Evolutionary conservation across 2,797 vertebrate species (phyloP).

Genomic region (Buphagus erythrorhynchus): DNA sequence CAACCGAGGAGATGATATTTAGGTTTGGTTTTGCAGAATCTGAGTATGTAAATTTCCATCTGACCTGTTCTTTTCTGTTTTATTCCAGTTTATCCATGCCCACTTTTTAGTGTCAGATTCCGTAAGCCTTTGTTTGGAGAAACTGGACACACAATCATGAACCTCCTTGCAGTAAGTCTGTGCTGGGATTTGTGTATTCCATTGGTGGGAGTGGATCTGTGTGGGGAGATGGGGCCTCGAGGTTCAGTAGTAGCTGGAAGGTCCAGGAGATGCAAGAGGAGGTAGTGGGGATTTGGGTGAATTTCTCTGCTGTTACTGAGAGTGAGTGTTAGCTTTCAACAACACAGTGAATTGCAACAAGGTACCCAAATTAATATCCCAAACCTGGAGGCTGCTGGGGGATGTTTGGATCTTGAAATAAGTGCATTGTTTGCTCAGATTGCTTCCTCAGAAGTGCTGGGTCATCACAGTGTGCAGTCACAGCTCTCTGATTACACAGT

Average conservation of each 20-base stretch:
- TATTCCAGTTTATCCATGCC: constrained; percentile 94
- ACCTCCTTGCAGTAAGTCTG: constrained; percentile 93
- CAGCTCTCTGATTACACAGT: neutral
- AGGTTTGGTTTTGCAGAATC: neutral
- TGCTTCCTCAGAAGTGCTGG: neutral
- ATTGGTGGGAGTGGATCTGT: neutral
- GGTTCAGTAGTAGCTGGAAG: neutral
- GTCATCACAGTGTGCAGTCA: neutral
- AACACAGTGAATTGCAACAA: neutral
- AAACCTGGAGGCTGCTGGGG: neutral
- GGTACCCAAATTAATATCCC: neutral
- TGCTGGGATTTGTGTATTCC: neutral
- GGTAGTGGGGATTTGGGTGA: neutral
- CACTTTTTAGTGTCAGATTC: constrained; percentile 96
- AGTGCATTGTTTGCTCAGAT: neutral
- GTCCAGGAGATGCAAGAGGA: neutral
- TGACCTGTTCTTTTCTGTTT: constrained; percentile 28
- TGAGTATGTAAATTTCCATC: neutral
- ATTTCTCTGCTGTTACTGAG: neutral
- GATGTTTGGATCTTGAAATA: neutral
- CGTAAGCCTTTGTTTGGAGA: constrained; percentile 97
- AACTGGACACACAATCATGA: constrained; percentile 99
- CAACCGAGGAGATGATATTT: neutral
- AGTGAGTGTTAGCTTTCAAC: neutral
- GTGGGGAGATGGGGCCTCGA: neutral